phyloP scores from a whole-genome alignment of 2,797 vertebrate genomes.

The Synaphobranchus kaupii region DNA sequence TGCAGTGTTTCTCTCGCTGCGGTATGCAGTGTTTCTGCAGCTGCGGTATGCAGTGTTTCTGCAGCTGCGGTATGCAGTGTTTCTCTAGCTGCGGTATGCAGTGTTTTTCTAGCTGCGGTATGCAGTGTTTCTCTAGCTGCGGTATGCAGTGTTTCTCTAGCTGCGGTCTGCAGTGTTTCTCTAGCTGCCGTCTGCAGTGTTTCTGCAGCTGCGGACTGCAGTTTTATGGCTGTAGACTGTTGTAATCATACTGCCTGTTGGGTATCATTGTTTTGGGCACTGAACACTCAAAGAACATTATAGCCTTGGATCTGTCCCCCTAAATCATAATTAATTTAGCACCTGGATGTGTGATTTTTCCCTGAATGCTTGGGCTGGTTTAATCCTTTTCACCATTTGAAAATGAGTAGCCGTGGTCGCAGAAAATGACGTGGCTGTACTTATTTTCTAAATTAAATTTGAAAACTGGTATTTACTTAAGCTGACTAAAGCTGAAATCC shows the following conservation, averaged over 20 bases:
- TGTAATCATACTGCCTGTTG: background rate
- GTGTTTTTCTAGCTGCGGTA: background rate
- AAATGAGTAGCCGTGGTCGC: background rate
- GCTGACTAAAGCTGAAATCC: slow-evolving; percentile 33
- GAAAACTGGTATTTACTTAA: slow-evolving; percentile 36
- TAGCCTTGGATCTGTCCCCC: background rate
- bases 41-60: no score
- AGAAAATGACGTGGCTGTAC: slow-evolving; percentile 17
- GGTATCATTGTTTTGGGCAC: background rate
- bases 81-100: background rate
- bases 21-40: background rate
- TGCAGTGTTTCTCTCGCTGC: background rate
- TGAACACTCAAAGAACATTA: background rate
- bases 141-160: no score
- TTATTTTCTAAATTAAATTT: slow-evolving; percentile 35
- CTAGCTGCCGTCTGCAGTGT: background rate
- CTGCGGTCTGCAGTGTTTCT: background rate
- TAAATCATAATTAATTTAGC: slow-evolving; percentile 14
- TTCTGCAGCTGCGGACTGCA: background rate
- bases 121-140: background rate
- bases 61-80: background rate
- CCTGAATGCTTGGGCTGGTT: background rate
- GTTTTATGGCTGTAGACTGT: background rate
- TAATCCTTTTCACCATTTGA: slow-evolving; percentile 16
- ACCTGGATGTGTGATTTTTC: slow-evolving; percentile 15